These are phyloP conservation scores for Hipparchia sbordonii DNA, from an alignment of 2,888 invertebrate genomes.

Conservation along the genomic window DNA sequence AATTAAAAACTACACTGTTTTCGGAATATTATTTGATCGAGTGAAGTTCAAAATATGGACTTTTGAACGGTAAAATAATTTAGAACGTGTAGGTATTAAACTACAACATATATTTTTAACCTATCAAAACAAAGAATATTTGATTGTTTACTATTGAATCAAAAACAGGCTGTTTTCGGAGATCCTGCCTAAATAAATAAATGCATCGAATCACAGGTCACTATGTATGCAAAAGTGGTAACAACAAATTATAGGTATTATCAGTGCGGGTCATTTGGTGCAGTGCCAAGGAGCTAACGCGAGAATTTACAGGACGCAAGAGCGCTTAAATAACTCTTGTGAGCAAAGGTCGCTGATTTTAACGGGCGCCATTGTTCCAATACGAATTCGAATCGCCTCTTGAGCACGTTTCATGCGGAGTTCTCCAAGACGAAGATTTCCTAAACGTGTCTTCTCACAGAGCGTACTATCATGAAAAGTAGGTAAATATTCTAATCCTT, in stretches of 20 bases:
- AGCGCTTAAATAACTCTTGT: not conserved
- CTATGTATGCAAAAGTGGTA: not conserved
- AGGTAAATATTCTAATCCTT: too few relatives aligned
- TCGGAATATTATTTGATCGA: too few relatives aligned
- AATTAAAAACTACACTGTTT: too few relatives aligned
- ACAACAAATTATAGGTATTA: not conserved
- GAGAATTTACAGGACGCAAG: not conserved
- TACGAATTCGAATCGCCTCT: not conserved
- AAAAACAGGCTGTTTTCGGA: too few relatives aligned
- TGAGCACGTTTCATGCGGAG: slow-evolving; percentile 6
- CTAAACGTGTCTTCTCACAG: not conserved
- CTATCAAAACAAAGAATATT: too few relatives aligned
- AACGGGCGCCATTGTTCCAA: slow-evolving; percentile 1
- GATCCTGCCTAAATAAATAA: too few relatives aligned
- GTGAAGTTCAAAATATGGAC: too few relatives aligned
- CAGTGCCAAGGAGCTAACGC: not conserved
- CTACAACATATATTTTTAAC: too few relatives aligned
- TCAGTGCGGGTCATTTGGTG: not conserved
- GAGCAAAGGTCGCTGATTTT: not conserved
- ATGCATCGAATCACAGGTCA: not conserved
- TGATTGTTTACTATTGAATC: too few relatives aligned
- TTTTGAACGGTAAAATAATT: too few relatives aligned
- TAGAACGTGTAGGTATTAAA: too few relatives aligned
- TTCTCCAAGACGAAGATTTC: not conserved
- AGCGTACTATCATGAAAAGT: too few relatives aligned